Conservation (phyloP, 2,888 invertebrate genomes). For the Neoascia interrupta region DNA sequence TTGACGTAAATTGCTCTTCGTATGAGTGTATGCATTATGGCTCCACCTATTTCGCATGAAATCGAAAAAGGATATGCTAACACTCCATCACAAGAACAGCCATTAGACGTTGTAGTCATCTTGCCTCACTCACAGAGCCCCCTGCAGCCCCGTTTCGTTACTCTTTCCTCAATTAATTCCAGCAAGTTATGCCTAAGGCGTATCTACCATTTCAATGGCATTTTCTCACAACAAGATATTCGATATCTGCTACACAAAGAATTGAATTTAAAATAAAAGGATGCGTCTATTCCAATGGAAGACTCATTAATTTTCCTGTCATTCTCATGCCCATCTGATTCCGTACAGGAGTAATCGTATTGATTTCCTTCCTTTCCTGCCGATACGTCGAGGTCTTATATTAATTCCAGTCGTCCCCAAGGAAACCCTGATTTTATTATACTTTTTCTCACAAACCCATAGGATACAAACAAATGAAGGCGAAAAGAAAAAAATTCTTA, state of each 20-base stretch:
- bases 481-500: no score
- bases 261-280: slow-evolving; percentile 62
- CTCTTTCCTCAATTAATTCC: slow-evolving; percentile 24
- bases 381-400: slow-evolving; percentile 16
- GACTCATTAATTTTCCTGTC: slow-evolving; percentile 66
- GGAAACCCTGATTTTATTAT: background rate
- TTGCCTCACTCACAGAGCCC: no score
- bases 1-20: no score
- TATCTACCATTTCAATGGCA: slow-evolving; percentile 32
- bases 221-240: slow-evolving; percentile 49
- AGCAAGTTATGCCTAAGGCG: slow-evolving; percentile 34
- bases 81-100: no score
- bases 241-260: slow-evolving; percentile 33
- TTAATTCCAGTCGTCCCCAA: slow-evolving; percentile 26
- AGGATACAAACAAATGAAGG: no score
- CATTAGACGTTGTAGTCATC: no score
- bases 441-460: slow-evolving; percentile 15
- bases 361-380: slow-evolving; percentile 32
- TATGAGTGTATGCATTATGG: no score
- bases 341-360: slow-evolving; percentile 50
- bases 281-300: slow-evolving; percentile 43
- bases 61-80: no score
- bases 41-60: no score
- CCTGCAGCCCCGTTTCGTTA: no score
- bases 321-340: slow-evolving; percentile 53